phyloP scores from a whole-genome alignment of 2,888 invertebrate genomes.

The Zygogramma bicolorata region DNA sequence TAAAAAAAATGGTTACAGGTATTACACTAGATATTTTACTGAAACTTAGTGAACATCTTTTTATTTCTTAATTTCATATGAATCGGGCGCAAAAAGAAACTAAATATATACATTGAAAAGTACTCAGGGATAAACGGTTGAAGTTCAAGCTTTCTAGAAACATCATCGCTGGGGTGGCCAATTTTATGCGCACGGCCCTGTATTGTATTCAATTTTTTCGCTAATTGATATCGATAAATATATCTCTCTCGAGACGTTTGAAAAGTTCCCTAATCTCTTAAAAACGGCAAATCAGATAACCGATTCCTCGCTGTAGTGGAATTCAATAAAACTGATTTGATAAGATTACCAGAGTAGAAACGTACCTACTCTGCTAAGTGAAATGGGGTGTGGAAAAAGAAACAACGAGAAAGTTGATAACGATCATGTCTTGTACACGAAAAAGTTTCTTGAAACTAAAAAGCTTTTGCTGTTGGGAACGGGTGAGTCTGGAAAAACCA shows the following conservation, averaged over 20 bases:
- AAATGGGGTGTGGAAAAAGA: constrained; percentile 41
- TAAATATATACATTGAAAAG: too few species aligned
- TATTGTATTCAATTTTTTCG: neutral
- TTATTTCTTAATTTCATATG: too few species aligned
- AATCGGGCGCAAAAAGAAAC: too few species aligned
- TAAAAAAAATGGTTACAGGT: too few species aligned
- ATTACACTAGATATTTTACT: too few species aligned
- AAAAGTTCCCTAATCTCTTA: neutral
- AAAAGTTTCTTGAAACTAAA: constrained; percentile 62
- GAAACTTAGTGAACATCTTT: too few species aligned
- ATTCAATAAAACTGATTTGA: neutral
- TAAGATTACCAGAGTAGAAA: neutral
- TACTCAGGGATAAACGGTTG: too few species aligned
- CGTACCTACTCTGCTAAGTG: neutral
- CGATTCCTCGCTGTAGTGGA: neutral
- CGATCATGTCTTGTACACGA: constrained; percentile 49
- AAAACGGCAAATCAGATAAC: neutral
- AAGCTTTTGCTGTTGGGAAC: constrained; percentile 77
- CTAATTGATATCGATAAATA: neutral
- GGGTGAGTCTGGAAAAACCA: constrained; percentile 88
- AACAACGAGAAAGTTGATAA: constrained; percentile 35
- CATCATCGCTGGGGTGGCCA: too few species aligned
- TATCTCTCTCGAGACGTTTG: neutral
- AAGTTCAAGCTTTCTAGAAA: too few species aligned
- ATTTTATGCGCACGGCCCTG: too few species aligned